Base-by-base conservation (phyloP, 2,797 vertebrate genomes). In the Onychomys torridus region DNA sequence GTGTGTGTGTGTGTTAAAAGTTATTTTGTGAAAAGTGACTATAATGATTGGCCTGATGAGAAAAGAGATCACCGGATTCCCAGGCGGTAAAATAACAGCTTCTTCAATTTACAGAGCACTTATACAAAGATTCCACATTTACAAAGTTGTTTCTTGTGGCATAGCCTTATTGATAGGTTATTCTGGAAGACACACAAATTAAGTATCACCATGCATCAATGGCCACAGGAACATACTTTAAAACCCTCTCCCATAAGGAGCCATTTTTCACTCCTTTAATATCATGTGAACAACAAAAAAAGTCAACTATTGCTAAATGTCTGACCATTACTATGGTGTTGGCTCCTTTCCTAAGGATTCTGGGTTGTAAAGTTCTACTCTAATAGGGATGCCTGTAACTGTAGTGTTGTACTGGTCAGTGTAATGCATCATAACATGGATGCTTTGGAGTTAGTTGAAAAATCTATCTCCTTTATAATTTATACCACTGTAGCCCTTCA, bases 21-120 rank as follows among this genome's bases (percentile, higher is more conserved):
- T 92, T 85, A 93, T 75, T 85, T 37, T 73, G 40, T 95, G 77
- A 90, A 76, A 89, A 16, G 14, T 75, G 37, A 94, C 65, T 46
- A 43, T 2, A 55, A 14, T 32, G 5, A 21, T 16, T 61, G 13
- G 57, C 73, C 40, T 52, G 21, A 89, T 63, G 52, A 85, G 55
- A 91, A 89, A 61, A 94, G 43, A 76, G 29, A 76, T 49, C 4
- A 11, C 32, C 40, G 19, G 46, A 17, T 59, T 91, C 27, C 27
- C 43, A 55, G 37, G 34, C 11, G 29, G 40, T 29, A 4, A 9
- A 5, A 3, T 0, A 37, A 23, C 2, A 4, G 37, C 43, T 59
- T 59, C 49, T 10, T 40, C 25, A 34, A 59, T 71, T 86, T 90
- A 57, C 21, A 82, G 13, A 6, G 34, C 57, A 76, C 63, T 82